Evolutionary conservation across 2,797 vertebrate genomes (phyloP).

Genomic region (Austrolebias charrua): DNA sequence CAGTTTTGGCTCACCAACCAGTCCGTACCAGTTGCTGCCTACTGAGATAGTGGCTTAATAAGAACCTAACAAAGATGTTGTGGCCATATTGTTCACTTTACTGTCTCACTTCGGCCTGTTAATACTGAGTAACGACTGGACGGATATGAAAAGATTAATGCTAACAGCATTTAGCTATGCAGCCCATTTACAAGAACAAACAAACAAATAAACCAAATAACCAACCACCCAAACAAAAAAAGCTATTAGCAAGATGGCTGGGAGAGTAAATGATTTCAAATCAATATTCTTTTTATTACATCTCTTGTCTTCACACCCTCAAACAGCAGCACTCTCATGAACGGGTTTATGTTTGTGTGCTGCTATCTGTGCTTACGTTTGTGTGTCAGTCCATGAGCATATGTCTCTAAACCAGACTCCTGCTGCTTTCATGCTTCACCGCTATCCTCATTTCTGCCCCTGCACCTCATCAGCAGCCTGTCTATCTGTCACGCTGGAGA

Average conservation of each 20-base stretch:
- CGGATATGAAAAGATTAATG: conserved; percentile 48
- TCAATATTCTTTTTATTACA: conserved; percentile 73
- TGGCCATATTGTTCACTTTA: conserved; percentile 27
- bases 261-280: conserved; percentile 57
- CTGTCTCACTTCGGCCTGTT: conserved; percentile 50
- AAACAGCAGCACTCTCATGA: conserved; percentile 31
- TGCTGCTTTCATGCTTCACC: conserved; percentile 9
- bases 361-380: conserved; percentile 13
- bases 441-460: conserved; percentile 49
- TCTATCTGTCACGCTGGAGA: conserved; percentile 35
- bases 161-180: conserved; percentile 53
- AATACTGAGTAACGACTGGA: conserved; percentile 59
- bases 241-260: conserved; percentile 54
- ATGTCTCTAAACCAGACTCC: conserved; percentile 29
- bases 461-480: conserved; percentile 33
- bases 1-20: no score
- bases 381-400: conserved; percentile 16
- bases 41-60: conserved; percentile 2
- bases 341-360: conserved; percentile 33
- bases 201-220: no score
- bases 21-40: no score
- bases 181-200: no score
- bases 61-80: conserved; percentile 32
- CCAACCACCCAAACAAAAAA: no score
- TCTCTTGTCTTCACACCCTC: conserved; percentile 36